Conservation (phyloP, 2,888 invertebrate genomes). For the Camptogramma bilineatum region DNA sequence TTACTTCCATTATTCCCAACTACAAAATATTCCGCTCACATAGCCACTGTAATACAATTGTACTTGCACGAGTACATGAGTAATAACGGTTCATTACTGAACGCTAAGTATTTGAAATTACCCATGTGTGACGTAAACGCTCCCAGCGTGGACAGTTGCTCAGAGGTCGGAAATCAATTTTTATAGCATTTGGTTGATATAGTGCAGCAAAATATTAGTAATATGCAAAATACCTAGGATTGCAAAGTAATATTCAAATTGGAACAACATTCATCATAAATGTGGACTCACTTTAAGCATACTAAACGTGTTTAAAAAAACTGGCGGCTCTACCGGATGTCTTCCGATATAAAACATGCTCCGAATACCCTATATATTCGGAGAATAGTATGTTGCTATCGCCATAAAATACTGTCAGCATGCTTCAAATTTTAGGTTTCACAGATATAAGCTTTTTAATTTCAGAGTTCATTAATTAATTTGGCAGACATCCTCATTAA, state of each 20-base stretch:
- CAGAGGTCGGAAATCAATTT: constrained; percentile 35
- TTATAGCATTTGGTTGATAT: neutral
- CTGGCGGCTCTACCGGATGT: neutral
- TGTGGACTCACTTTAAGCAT: neutral
- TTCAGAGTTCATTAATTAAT: neutral
- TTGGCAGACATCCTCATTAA: neutral
- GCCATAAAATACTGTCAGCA: neutral
- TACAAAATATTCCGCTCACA: constrained; percentile 8
- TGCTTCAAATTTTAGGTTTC: too few species aligned
- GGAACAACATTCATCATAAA: neutral
- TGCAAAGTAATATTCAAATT: too few species aligned
- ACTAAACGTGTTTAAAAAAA: neutral
- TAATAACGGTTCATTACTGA: constrained; percentile 52
- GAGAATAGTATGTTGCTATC: neutral
- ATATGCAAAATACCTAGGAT: too few species aligned
- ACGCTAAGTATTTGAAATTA: constrained; percentile 53
- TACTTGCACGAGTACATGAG: constrained; percentile 29
- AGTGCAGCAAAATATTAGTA: neutral
- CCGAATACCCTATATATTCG: neutral
- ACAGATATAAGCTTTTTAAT: neutral
- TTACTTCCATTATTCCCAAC: neutral
- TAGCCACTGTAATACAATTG: constrained; percentile 11
- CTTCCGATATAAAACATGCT: neutral
- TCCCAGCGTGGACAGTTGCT: constrained; percentile 38
- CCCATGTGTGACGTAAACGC: constrained; percentile 58